Base-by-base conservation (phyloP, 2,113 vertebrate genomes). In the Solenodon paradoxus region DNA sequence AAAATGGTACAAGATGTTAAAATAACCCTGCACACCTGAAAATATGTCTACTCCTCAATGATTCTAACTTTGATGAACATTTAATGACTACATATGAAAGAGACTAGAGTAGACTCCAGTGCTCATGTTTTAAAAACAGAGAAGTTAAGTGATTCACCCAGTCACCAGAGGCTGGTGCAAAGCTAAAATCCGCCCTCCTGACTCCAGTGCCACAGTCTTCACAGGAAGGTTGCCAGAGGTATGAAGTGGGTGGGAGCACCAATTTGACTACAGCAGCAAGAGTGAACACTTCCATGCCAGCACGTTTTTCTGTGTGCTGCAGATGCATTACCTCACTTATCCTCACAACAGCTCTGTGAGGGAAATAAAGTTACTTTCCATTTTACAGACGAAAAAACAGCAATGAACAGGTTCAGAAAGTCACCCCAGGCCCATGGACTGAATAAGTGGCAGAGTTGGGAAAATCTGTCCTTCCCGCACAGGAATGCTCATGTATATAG, bases 301-400 rank as follows among this genome's bases (percentile, higher is more conserved):
- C 24, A 90, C 63, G 8, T 17, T 40, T n/a, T 66, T 63, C 40
- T 66, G 4, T 2, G 1, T 38, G 7, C 28, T 45, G 0, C 0
- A 8, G 63, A 47, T 20, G 9, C 22, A 79, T 69, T 38, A 69
- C 64, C 40, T 53, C 51, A 84, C 30, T 79, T 55, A 8, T 57
- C 42, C 35, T 81, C 40, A 30, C 6, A 47, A 53, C 26, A 38
- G 55, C 7, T 19, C 2, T 9, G 32, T 51, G 35, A 64, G 51
- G 35, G 45, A 69, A 55, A 3, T 32, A 45, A 69, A 30, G 24
- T 3, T n/a, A 53, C 9, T 55, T 22, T 55, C 66, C 75, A 79
- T 45, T 57, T 88, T 35, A 69, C 22, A 94, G 69, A 59, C 57
- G 51, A 47, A 38, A 63, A 87, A 69, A 75, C 5, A 51, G 82